Evolutionary conservation across 2,888 invertebrate species (phyloP), one percentile per base, ranked within the genome.

Genomic region (Tenthredo notha): DNA sequence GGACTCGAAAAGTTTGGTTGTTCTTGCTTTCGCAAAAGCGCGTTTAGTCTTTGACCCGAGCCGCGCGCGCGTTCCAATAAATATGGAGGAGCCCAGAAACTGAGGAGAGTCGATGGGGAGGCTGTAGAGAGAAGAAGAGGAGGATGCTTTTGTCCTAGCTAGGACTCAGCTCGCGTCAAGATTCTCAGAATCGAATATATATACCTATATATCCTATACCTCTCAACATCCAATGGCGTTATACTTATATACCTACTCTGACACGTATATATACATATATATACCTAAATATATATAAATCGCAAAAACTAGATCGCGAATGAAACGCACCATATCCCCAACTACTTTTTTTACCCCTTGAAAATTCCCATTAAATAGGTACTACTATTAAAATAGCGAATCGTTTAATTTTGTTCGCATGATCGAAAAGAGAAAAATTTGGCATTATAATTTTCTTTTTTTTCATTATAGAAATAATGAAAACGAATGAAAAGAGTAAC

Each of bases 11-110:
- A 33, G 15, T 67, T 6, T 15, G 29, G 67, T 25, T 33, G 70
- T 74, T 74, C 72, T 74, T 40, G 72, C 72, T 72, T n/a, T 74
- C n/a, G 18, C 43, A 21, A 9, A n/a, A 43, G 7, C 70, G 33
- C 58, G 58, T 78, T 58, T 58, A 80, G 58, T 80, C 61, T 80
- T 80, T 80, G 80, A 80, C 80, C 80, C 21, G 37, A 54, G 54
- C 77, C 77, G 77, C 77, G 37, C n/a, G 33, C n/a, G 29, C 50
- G 80, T 80, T 80, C 80, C 80, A 80, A 80, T 80, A 80, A 80
- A 80, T 80, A 80, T 80, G 80, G 80, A 80, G 80, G 33, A 80
- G 58, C 80, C n/a, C 2, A 50, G 18, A n/a, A 4, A 43, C 15
- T 21, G 33, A 1, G 40, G 74, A 43, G 37, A 37, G 21, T 10